These are phyloP conservation scores for Conus betulinus DNA, from an alignment of 1,140 invertebrate genomes.

Conservation along the genomic window DNA sequence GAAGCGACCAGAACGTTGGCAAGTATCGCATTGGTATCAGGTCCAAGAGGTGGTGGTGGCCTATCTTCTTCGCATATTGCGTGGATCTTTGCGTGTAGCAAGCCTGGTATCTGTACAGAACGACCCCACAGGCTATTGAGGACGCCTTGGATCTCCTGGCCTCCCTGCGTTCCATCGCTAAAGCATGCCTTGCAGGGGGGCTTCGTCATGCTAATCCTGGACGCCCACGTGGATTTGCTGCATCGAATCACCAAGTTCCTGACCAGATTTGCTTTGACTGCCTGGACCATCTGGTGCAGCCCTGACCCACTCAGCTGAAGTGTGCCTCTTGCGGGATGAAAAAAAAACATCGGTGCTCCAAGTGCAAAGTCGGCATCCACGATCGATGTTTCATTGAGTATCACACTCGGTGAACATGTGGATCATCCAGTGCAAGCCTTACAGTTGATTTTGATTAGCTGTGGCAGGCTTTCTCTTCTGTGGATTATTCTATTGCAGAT, in stretches of 20 bases:
- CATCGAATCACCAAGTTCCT: not conserved
- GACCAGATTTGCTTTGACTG: not conserved
- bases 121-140: not conserved
- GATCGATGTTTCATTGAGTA: not conserved
- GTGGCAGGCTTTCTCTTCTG: too few species aligned
- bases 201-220: not conserved
- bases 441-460: too few species aligned
- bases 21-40: conserved; percentile 59
- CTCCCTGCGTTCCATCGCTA: not conserved
- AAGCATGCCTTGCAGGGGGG: not conserved
- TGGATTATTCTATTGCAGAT: too few species aligned
- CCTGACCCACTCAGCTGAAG: conserved; percentile 10
- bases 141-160: not conserved
- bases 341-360: not conserved
- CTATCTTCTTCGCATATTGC: conserved; percentile 52
- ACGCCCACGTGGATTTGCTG: not conserved
- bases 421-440: too few species aligned
- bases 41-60: conserved; percentile 70
- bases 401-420: too few species aligned
- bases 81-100: conserved; percentile 67
- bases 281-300: not conserved
- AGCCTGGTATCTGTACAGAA: conserved; percentile 62
- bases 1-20: conserved; percentile 63
- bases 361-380: conserved; percentile 2
- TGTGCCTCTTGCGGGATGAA: conserved; percentile 9